Conservation (phyloP, 1,140 invertebrate species). For the Patella vulgata region DNA sequence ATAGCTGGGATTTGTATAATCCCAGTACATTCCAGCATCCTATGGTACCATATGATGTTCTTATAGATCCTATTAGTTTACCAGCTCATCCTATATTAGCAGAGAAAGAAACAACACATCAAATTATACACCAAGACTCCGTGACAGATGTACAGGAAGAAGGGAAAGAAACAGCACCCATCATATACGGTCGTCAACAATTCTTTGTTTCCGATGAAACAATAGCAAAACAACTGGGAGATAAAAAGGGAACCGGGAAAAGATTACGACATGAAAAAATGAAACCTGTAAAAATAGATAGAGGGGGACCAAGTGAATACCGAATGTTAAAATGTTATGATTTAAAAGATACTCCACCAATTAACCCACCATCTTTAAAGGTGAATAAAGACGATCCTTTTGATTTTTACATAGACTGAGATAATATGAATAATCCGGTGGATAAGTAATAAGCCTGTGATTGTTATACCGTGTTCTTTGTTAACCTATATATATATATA, state of each 20-base stretch:
- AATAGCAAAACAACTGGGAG: constrained; percentile 56
- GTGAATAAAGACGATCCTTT: constrained; percentile 58
- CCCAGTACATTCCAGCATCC: constrained; percentile 61
- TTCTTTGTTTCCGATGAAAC: constrained; percentile 59
- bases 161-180: constrained; percentile 28
- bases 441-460: too few species aligned
- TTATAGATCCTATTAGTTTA: constrained; percentile 64
- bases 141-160: constrained; percentile 11
- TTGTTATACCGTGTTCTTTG: too few species aligned
- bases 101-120: constrained; percentile 47
- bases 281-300: constrained; percentile 56
- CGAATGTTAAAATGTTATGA: constrained; percentile 59
- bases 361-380: constrained; percentile 46
- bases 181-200: constrained; percentile 35
- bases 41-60: constrained; percentile 67
- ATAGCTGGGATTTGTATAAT: constrained; percentile 65
- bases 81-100: constrained; percentile 59
- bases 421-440: too few species aligned
- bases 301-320: constrained; percentile 62
- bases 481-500: too few species aligned
- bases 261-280: constrained; percentile 66
- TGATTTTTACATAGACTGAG: constrained; percentile 44
- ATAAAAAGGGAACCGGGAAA: constrained; percentile 60
- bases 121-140: constrained; percentile 49
- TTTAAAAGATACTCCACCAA: constrained; percentile 48